Evolutionary conservation across 2,113 vertebrate genomes (phyloP).

Genomic region (Apus apus): DNA sequence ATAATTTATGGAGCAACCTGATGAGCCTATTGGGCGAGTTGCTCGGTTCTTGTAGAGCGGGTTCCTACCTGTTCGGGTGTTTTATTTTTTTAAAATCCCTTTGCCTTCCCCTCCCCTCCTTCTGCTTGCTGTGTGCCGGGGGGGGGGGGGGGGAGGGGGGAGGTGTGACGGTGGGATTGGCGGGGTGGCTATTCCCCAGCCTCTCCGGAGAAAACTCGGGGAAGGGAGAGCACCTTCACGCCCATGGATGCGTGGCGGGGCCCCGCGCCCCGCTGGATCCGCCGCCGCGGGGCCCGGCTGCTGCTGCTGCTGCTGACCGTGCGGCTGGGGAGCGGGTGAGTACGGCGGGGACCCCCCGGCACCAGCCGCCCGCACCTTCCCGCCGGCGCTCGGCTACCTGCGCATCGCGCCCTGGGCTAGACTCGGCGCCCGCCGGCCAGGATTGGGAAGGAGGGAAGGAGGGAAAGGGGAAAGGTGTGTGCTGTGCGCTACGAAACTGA

Average conservation of each 20-base stretch:
- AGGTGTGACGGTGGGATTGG: background rate
- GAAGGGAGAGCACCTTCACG: background rate
- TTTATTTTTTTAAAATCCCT: background rate
- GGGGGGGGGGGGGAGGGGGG: background rate
- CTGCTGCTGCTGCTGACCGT: conserved; percentile 73
- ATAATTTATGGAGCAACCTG: conserved; percentile 69
- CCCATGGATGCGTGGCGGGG: conserved; percentile 69
- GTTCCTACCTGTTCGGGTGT: conserved; percentile 74
- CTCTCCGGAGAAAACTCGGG: background rate
- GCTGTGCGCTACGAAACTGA: background rate
- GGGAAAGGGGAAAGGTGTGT: background rate
- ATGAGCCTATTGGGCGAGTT: conserved; percentile 68
- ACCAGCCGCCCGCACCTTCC: background rate
- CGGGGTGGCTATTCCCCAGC: background rate
- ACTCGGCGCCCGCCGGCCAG: background rate
- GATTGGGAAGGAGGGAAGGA: background rate
- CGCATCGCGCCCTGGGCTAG: background rate
- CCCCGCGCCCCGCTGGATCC: conserved; percentile 45
- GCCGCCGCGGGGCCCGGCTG: conserved; percentile 61
- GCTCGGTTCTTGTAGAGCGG: conserved; percentile 19
- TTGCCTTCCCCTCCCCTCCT: background rate
- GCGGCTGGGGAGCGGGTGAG: conserved; percentile 77
- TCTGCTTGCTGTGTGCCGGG: background rate
- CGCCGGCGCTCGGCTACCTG: background rate
- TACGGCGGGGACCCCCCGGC: background rate